Evolutionary conservation across 2,797 vertebrate species (phyloP), one percentile per base, ranked within the genome.

Genomic region (Eulemur mongoz): DNA sequence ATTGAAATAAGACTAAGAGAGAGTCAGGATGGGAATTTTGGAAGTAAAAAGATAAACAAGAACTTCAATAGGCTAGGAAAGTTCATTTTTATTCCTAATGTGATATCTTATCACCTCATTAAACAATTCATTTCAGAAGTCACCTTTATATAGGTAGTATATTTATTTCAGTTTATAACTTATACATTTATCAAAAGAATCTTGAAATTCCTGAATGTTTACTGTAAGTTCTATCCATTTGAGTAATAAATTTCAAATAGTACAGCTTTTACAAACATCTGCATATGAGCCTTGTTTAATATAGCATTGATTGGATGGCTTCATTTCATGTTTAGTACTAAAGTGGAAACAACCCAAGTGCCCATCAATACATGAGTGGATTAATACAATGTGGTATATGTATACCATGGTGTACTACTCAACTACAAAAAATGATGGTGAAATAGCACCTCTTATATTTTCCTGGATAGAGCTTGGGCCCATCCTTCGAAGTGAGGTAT

Each of bases 211-310:
- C 35, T 91, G 17, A 94, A 65, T 45, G 25, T 57, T 94, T 84
- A 57, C 27, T 94, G 48, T 79, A 59, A 87, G 32, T 84, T 92
- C 84, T 73, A 75, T n/a, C 65, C n/a, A 79, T 79, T 57, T 43
- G 32, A 67, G 45, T 92, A 93, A 78, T 40, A 78, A 78, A 50
- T 93, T 79, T 95, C 52, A 91, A 88, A 88, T 57, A 91, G 17
- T 2, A 1, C 23, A 84, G 6, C 30, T 93, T 83, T 91, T 87
- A 79, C 4, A 84, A 70, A 83, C 15, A 50, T 59, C 23, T 91
- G 27, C 27, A 69, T 57, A 65, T 63, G 50, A 32, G 30, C 7
- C 65, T 38, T 75, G 5, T 54, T 80, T 91, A 80, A 93, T 86
- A 52, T 72, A 92, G 13, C 43, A 83, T 72, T 52, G 22, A 75